phyloP scores from a whole-genome alignment of 2,113 vertebrate genomes.

The Neogale vison region DNA sequence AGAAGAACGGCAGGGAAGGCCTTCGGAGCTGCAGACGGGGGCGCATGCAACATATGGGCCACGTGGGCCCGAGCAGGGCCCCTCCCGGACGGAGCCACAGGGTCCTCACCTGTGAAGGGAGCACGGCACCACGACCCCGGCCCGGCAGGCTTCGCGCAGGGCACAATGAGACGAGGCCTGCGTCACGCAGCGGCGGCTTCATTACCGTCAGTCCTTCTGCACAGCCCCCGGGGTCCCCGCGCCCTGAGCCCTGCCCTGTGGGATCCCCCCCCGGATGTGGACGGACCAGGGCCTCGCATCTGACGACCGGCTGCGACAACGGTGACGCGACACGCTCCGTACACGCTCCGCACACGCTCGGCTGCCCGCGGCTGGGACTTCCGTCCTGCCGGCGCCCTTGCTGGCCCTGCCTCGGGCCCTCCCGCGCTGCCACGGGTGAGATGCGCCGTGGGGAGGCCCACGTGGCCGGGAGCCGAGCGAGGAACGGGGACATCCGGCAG shows the following conservation, averaged over 20 bases:
- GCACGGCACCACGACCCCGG: accelerated
- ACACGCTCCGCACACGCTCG: accelerated
- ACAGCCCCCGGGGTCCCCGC: accelerated
- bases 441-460: accelerated
- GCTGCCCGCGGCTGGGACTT: accelerated
- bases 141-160: background rate
- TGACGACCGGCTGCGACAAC: background rate
- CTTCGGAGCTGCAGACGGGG: background rate
- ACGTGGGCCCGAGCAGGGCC: background rate
- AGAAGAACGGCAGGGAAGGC: background rate
- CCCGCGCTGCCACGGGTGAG: background rate
- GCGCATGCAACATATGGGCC: accelerated
- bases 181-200: accelerated
- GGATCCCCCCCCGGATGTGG: accelerated
- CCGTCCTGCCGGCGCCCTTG: background rate
- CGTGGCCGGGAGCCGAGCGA: accelerated
- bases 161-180: accelerated
- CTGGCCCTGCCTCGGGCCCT: background rate
- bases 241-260: background rate
- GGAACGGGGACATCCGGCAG: accelerated
- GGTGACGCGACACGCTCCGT: accelerated
- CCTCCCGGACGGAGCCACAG: background rate
- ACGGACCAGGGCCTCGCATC: background rate
- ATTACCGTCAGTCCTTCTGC: background rate
- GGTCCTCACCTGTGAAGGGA: background rate